Percentiles rank a stretch among this genome's conserved stretches.
phyloP scores from a whole-genome alignment of 2,113 vertebrate species.

The human (Homo sapiens) region GRCh38 chr11:8562001-8562500 shows the following conservation, averaged over 20 bases:
- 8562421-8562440: not conserved
- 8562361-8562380: not conserved
- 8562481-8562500: not conserved
- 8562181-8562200: not conserved
- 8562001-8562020: not conserved
- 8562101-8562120: slow-evolving; percentile 26
- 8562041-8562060: not conserved
- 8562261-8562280: not conserved
- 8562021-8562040: not conserved
- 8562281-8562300: not conserved
- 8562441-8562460: not conserved
- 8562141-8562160: slow-evolving; percentile 27
- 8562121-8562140: slow-evolving; percentile 39
- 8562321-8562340: not conserved
- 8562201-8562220: slow-evolving; percentile 25
- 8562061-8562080: not conserved
- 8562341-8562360: not conserved
- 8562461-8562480: not conserved
- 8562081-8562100: slow-evolving; percentile 35
- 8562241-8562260: not conserved
- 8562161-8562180: not conserved
- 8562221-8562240: slow-evolving; percentile 43
- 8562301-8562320: not conserved
- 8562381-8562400: not conserved
- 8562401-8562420: not conserved